phyloP scores from a whole-genome alignment of 1,140 invertebrate genomes.

The Leptopilina clavipes region DNA sequence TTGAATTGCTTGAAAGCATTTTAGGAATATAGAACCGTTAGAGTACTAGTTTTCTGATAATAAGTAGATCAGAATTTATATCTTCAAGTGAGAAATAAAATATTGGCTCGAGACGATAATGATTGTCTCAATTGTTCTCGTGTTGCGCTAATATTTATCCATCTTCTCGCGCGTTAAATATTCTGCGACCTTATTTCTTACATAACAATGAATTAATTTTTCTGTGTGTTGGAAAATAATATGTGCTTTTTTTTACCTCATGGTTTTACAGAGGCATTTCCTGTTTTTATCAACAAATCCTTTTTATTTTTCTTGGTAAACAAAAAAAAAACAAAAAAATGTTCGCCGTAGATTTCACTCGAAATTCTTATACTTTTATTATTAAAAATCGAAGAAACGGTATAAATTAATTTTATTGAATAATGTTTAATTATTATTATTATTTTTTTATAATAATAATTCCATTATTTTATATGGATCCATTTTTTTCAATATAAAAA shows the following conservation, averaged over 20 bases:
- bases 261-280: not conserved
- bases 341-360: too few relatives aligned
- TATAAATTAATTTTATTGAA: too few relatives aligned
- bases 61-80: not conserved
- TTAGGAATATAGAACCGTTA: not conserved
- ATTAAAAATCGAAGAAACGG: too few relatives aligned
- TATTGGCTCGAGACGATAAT: not conserved
- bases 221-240: not conserved
- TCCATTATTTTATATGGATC: too few relatives aligned
- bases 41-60: conserved; percentile 19
- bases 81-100: not conserved
- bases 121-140: not conserved
- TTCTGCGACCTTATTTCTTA: conserved; percentile 21
- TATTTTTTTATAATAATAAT: too few relatives aligned
- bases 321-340: too few relatives aligned
- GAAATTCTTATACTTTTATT: too few relatives aligned
- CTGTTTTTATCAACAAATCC: conserved; percentile 11
- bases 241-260: not conserved
- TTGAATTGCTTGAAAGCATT: not conserved
- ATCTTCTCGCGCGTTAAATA: conserved; percentile 6
- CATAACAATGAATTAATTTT: conserved; percentile 29
- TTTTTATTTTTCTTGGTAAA: not conserved
- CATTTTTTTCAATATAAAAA: too few relatives aligned
- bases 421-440: too few relatives aligned
- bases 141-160: not conserved